Base-by-base conservation (phyloP, 2,888 invertebrate species). In the Cheilosia variabilis region DNA sequence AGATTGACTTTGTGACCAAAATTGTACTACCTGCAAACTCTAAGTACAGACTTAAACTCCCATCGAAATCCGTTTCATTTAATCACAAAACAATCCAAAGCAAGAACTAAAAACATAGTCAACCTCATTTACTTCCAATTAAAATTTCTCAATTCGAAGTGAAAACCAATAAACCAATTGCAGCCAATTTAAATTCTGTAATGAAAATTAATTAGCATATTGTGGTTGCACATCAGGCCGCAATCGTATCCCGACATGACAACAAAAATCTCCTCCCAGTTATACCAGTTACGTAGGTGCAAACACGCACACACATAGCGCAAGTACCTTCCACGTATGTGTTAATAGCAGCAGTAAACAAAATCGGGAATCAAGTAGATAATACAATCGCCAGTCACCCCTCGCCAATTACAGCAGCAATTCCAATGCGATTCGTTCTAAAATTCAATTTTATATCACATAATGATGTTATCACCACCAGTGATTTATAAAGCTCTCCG, bases 191-290 rank as follows among this genome's bases (percentile, higher is more conserved):
- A 77, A 81, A 86, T 68, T 68, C 22, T 63, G 76, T 76, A 86
- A 81, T 86, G 62, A 57, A 86, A 86, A 86, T 86, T 81, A 86
- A 86, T 86, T 86, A 86, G 81, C 72, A 81, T 77, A 81, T 86
- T 86, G 81, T 86, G 86, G 86, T 86, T 66, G 55, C 7, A 52
- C 58, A 75, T 58, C 73, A 78, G 4, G n/a, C 73, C 66, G n/a
- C 73, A 79, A 69, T 66, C 45, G 37, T 57, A 10, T 63, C 27
- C 60, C 43, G 53, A 58, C 34, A 47, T 37, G 60, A 50, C 52
- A 41, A 71, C 63, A 77, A 69, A 77, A 69, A 78, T 66, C 63
- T 55, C 10, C 37, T 41, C 31, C 55, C 43, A 27, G 15, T 24
- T 47, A 50, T 31, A 50, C 9, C 34, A 19, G 19, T n/a, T 47